Evolutionary conservation across 2,797 vertebrate genomes (phyloP), one percentile per base, ranked within the genome.

Genomic region (Prionace glauca): DNA sequence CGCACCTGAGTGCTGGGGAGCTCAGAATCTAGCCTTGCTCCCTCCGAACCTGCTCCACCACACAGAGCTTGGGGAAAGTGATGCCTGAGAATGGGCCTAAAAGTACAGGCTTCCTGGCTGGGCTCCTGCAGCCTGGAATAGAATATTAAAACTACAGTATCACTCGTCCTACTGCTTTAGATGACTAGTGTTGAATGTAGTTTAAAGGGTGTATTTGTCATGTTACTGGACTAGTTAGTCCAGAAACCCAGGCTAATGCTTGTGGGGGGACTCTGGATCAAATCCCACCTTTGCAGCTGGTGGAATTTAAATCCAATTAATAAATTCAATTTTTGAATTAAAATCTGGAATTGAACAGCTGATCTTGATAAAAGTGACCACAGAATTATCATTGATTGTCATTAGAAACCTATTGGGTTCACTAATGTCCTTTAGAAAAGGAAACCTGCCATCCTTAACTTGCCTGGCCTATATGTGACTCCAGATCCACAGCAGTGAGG

Each of bases 21-120:
- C 65, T n/a, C 65, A 26, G 29, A n/a, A n/a, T 90, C 22, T 3
- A 41, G n/a, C 36, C 36, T 67, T 93, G n/a, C 16, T 71, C n/a
- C 36, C 18, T 41, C 65, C 45, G 69, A 10, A 69, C 29, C 90
- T 67, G 62, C 65, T 41, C 8, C n/a, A 24, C 16, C 32, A 41
- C 8, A 41, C 11, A 36, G 41, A 74, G 93, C 71, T 45, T 50
- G 71, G 69, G 26, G 67, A 74, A 29, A 94, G 41, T 94, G 92
- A 50, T 72, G 41, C 67, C 91, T 32, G 36, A 72, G 69, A 71
- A 45, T 74, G 69, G 93, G 93, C 93, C 93, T 94, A 74, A 50
- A 41, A 32, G 71, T n/a, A 50, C 69, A 94, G 93, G 93, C 93
- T 94, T 94, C 71, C 91, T 93, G 91, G n/a, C 91, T 71, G 91